Conservation (phyloP, 1,140 invertebrate genomes). For the Polypedilum pembai region DNA sequence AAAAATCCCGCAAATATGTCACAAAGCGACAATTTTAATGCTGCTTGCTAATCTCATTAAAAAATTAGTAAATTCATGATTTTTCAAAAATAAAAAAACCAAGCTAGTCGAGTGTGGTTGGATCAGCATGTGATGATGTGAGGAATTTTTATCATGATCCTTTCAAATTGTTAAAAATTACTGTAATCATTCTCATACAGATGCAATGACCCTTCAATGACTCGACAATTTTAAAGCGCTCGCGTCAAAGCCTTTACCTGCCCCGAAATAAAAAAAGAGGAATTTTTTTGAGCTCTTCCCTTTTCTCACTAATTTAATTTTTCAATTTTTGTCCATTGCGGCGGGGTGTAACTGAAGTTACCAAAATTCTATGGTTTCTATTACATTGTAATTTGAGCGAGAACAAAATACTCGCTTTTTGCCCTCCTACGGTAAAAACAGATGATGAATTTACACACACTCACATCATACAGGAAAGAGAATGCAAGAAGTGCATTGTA, state of each 20-base stretch:
- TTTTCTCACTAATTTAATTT: constrained; percentile 2
- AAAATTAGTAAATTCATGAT: neutral
- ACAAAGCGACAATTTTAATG: neutral
- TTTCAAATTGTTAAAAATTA: neutral
- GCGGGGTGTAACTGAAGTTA: neutral
- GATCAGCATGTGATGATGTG: neutral
- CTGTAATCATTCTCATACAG: neutral
- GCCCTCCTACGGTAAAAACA: constrained; percentile 8
- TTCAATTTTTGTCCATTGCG: neutral
- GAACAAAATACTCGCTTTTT: neutral
- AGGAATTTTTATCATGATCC: neutral
- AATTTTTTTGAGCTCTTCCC: neutral
- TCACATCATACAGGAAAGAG: neutral
- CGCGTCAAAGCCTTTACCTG: too few species aligned
- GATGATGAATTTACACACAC: neutral
- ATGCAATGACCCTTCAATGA: constrained; percentile 9
- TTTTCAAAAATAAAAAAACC: neutral
- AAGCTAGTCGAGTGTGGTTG: neutral
- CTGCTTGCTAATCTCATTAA: neutral
- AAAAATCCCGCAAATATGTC: neutral
- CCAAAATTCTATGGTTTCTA: constrained; percentile 12
- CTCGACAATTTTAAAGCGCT: neutral
- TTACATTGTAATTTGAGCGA: constrained; percentile 9
- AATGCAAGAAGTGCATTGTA: neutral
- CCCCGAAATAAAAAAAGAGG: too few species aligned